These are phyloP conservation scores for Agapornis roseicollis DNA, from an alignment of 2,113 vertebrate genomes.

Conservation along the genomic window DNA sequence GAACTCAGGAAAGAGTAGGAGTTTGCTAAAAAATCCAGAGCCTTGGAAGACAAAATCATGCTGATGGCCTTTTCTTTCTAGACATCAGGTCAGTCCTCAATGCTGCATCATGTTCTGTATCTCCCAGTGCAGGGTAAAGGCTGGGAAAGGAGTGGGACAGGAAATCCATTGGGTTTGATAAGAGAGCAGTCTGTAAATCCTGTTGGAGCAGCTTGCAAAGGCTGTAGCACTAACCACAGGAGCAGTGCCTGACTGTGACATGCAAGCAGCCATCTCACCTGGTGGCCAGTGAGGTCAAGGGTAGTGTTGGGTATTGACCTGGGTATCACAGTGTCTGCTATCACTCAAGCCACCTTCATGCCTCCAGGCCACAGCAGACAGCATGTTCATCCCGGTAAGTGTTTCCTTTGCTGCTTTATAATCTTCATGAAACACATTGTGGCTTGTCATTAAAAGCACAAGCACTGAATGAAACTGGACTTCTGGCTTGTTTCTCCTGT, in stretches of 20 bases:
- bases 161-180: slow-evolving; percentile 5
- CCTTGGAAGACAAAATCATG: background rate
- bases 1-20: slow-evolving; percentile 40
- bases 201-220: slow-evolving; percentile 5
- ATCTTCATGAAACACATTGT: background rate
- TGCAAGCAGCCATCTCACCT: background rate
- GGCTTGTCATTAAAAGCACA: slow-evolving; percentile 12
- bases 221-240: background rate
- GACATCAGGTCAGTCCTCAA: background rate
- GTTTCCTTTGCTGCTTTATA: background rate
- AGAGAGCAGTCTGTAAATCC: slow-evolving; percentile 5
- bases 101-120: background rate
- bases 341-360: background rate
- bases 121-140: background rate
- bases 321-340: background rate
- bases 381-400: background rate
- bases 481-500: slow-evolving; percentile 35
- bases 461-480: background rate
- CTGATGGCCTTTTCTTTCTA: background rate
- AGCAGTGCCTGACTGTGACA: rapidly evolving
- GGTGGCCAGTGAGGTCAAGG: background rate
- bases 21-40: slow-evolving; percentile 42
- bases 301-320: background rate
- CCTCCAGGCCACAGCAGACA: slow-evolving; percentile 26
- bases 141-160: slow-evolving; percentile 45